Percentiles rank a stretch among this genome's conserved stretches.
phyloP scores from a whole-genome alignment of 2,113 vertebrate species.

The Chlorodrepanis virens region DNA sequence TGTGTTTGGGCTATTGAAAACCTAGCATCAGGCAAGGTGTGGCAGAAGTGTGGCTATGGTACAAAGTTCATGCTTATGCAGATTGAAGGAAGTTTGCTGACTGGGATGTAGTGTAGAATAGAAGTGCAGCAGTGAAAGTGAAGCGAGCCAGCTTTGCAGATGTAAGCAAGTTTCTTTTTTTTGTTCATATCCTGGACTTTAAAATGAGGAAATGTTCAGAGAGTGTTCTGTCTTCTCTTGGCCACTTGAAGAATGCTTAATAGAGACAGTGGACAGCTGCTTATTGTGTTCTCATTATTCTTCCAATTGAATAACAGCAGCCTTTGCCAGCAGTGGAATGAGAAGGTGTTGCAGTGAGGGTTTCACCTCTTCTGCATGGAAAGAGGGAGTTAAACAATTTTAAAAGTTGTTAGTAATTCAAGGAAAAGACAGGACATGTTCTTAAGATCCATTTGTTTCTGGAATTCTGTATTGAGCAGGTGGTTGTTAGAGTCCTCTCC shows the following conservation, averaged over 20 bases:
- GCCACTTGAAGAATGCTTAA: not conserved
- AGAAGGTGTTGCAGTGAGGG: not conserved
- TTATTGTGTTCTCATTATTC: rapidly evolving
- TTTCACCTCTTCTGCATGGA: not conserved
- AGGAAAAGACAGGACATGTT: not conserved
- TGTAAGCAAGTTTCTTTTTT: not conserved
- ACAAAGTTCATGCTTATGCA: not conserved
- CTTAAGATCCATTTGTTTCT: not conserved
- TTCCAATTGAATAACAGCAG: not conserved
- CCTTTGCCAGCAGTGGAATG: not conserved
- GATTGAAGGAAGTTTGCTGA: not conserved
- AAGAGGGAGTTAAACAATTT: not conserved
- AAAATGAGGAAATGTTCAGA: not conserved
- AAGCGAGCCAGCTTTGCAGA: not conserved
- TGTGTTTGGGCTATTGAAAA: not conserved
- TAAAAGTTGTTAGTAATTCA: not conserved
- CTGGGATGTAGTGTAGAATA: not conserved
- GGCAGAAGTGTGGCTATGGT: not conserved
- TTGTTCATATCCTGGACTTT: not conserved
- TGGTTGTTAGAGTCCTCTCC: not conserved
- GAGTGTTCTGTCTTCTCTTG: not conserved
- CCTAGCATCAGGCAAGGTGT: not conserved
- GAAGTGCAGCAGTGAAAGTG: not conserved
- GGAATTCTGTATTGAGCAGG: not conserved
- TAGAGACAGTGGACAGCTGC: not conserved